These are phyloP conservation scores for Parnassius glacialis DNA, from an alignment of 2,888 invertebrate genomes.

Conservation along the genomic window DNA sequence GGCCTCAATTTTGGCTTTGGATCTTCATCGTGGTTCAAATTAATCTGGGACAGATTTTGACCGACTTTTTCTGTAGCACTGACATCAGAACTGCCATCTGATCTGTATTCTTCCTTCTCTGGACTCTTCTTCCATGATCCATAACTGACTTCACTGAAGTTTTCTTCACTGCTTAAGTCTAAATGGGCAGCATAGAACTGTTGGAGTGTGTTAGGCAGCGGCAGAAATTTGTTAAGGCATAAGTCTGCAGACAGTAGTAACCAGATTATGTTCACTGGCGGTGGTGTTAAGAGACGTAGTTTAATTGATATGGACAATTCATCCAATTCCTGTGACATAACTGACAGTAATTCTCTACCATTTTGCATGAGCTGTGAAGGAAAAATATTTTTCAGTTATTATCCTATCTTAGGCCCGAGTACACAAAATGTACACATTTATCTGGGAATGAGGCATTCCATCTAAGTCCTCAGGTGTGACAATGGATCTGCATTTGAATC, in stretches of 20 bases:
- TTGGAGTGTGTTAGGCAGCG: conserved; percentile 66
- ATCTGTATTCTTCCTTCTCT: conserved; percentile 49
- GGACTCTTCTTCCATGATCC: conserved; percentile 70
- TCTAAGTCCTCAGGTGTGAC: too few species aligned
- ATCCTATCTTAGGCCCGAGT: too few species aligned
- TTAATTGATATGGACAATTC: conserved; percentile 68
- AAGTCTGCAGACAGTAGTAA: conserved; percentile 65
- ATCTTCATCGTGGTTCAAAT: conserved; percentile 60
- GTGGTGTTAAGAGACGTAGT: conserved; percentile 58
- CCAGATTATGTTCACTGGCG: conserved; percentile 68
- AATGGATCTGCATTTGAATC: too few species aligned
- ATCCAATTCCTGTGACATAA: conserved; percentile 62
- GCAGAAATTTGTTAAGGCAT: conserved; percentile 71
- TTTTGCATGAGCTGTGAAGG: conserved; percentile 71
- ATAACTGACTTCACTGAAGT: conserved; percentile 66
- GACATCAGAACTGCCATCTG: conserved; percentile 39
- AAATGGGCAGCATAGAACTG: conserved; percentile 73
- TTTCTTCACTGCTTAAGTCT: conserved; percentile 61
- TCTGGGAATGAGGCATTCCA: too few species aligned
- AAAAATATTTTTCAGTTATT: conserved; percentile 10
- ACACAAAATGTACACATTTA: too few species aligned
- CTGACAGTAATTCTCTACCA: conserved; percentile 64
- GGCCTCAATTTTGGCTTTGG: conserved; percentile 66
- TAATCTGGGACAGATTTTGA: conserved; percentile 61
- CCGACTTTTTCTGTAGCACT: conserved; percentile 46